Conservation (phyloP, 2,888 invertebrate species). For the Epicampocera succincta region DNA sequence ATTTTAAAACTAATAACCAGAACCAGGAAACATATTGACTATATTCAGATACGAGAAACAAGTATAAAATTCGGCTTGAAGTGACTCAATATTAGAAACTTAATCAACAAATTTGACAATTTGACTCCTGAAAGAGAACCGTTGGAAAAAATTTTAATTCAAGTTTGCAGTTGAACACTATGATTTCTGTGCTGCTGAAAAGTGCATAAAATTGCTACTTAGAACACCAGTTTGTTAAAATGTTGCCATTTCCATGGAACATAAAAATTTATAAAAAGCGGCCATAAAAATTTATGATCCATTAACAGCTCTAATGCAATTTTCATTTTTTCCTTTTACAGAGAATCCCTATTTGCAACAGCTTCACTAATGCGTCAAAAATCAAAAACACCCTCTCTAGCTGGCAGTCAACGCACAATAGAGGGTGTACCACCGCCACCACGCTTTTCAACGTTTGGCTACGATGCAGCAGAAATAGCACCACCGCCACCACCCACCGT, state of each 20-base stretch:
- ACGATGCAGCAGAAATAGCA: constrained; percentile 74
- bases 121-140: too few relatives aligned
- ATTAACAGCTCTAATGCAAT: constrained; percentile 22
- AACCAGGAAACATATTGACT: too few relatives aligned
- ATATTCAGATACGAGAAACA: too few relatives aligned
- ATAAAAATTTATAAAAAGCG: neutral
- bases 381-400: constrained; percentile 78
- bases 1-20: too few relatives aligned
- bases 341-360: constrained; percentile 80
- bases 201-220: neutral
- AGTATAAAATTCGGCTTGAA: too few relatives aligned
- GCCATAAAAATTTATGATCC: neutral
- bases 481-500: constrained; percentile 71
- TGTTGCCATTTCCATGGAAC: neutral
- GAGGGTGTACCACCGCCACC: constrained; percentile 74
- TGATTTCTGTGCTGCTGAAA: too few relatives aligned
- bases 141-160: too few relatives aligned
- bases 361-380: constrained; percentile 78
- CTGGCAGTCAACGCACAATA: constrained; percentile 73
- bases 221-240: neutral
- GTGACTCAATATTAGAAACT: too few relatives aligned
- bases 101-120: too few relatives aligned
- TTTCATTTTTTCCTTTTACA: constrained; percentile 57
- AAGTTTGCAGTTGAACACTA: too few relatives aligned
- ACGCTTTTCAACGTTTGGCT: constrained; percentile 81